phyloP scores from a whole-genome alignment of 2,888 invertebrate genomes.

The Pterostichus madidus region DNA sequence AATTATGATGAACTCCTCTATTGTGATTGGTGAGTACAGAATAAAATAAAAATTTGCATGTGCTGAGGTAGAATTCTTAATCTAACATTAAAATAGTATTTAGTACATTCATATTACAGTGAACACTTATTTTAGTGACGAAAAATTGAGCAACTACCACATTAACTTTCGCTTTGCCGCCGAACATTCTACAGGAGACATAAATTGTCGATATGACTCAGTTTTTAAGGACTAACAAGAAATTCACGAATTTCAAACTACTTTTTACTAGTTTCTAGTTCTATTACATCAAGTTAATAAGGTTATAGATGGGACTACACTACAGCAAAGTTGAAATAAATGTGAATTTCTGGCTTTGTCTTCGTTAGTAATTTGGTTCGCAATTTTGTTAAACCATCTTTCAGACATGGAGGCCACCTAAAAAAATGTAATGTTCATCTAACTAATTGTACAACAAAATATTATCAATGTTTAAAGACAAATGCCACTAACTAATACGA shows the following conservation, averaged over 20 bases:
- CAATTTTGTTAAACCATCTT: background rate
- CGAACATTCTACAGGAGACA: slow-evolving; percentile 39
- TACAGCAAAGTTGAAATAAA: slow-evolving; percentile 52
- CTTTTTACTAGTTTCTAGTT: background rate
- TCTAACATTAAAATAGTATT: slow-evolving; percentile 52
- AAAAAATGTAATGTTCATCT: too few relatives aligned
- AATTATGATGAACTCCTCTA: slow-evolving; percentile 25
- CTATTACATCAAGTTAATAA: slow-evolving; percentile 15
- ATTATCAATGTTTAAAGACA: too few relatives aligned
- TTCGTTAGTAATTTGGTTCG: slow-evolving; percentile 31
- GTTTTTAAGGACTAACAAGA: slow-evolving; percentile 24
- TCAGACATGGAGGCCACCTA: background rate
- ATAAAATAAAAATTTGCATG: slow-evolving; percentile 47
- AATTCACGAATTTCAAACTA: slow-evolving; percentile 53
- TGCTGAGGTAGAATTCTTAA: slow-evolving; percentile 61
- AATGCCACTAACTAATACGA: too few relatives aligned
- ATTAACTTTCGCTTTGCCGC: slow-evolving; percentile 18
- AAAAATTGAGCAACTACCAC: slow-evolving; percentile 62
- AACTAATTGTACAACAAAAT: too few relatives aligned
- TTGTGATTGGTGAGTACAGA: slow-evolving; percentile 17
- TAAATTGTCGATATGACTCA: slow-evolving; percentile 40
- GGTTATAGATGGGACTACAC: slow-evolving; percentile 1
- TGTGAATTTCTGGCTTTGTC: slow-evolving; percentile 49
- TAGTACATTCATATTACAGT: slow-evolving; percentile 56
- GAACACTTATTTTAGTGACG: slow-evolving; percentile 58